Evolutionary conservation across 2,113 vertebrate species (phyloP).

Genomic region (Myrmecobius fasciatus): DNA sequence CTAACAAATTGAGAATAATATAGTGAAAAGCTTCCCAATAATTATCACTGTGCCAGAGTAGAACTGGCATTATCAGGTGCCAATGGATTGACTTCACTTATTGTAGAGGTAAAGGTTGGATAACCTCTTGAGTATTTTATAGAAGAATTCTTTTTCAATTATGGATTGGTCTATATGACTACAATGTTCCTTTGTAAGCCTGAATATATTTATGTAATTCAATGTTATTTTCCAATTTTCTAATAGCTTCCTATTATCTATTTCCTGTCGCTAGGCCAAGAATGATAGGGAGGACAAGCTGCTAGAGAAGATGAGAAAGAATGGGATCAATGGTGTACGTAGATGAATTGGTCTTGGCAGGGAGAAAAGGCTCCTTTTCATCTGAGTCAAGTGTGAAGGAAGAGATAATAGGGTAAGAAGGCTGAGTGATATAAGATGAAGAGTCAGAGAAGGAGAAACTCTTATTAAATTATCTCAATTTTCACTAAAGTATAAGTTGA

Average conservation of each 20-base stretch:
- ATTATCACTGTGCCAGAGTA: not conserved
- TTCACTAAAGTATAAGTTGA: not conserved
- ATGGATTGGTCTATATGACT: not conserved
- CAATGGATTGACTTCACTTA: not conserved
- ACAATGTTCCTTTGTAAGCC: not conserved
- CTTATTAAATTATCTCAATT: not conserved
- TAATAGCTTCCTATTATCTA: not conserved
- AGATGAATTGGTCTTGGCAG: not conserved
- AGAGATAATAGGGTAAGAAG: not conserved
- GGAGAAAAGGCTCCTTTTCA: not conserved
- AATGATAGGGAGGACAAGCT: not conserved
- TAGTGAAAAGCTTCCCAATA: not conserved
- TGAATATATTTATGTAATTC: not conserved
- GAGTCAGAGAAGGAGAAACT: not conserved
- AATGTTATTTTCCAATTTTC: too few species aligned
- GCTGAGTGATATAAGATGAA: not conserved
- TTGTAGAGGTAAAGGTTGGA: not conserved
- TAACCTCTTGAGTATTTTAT: not conserved
- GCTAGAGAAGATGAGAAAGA: not conserved
- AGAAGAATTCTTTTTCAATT: not conserved
- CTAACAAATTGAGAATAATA: not conserved
- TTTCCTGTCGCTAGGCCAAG: not conserved
- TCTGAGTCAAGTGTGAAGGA: not conserved
- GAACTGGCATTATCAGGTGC: not conserved
- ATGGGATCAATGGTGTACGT: not conserved